These are phyloP conservation scores for Pogonomyrmex barbatus DNA, from an alignment of 1,140 invertebrate genomes.

Conservation along the genomic window DNA sequence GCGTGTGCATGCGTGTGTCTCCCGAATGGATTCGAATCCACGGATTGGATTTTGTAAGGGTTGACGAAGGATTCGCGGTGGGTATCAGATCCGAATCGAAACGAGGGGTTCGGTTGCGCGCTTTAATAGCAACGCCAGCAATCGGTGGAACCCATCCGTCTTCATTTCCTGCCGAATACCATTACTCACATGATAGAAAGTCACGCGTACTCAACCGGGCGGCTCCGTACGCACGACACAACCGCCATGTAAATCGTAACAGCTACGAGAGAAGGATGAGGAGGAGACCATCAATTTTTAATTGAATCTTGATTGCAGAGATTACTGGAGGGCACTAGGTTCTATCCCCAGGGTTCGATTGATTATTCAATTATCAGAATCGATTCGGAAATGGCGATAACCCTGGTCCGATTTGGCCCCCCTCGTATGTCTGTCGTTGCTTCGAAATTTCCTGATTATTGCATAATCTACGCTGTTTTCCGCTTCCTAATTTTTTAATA, in stretches of 20 bases:
- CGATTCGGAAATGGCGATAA: constrained; percentile 85
- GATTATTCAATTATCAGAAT: constrained; percentile 85
- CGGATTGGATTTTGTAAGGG: constrained; percentile 28
- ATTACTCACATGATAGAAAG: constrained; percentile 55
- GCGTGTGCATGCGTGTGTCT: too few species aligned
- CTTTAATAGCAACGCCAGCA: constrained; percentile 71
- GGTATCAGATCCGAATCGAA: constrained; percentile 13
- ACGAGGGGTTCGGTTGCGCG: constrained; percentile 56
- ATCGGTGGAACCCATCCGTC: constrained; percentile 76
- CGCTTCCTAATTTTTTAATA: not conserved
- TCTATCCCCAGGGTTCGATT: constrained; percentile 77
- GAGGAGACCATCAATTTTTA: constrained; percentile 80
- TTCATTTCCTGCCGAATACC: constrained; percentile 78
- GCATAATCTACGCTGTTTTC: constrained; percentile 21
- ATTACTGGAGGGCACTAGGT: constrained; percentile 75
- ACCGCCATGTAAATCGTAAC: constrained; percentile 39
- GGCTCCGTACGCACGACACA: constrained; percentile 34
- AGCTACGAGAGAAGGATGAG: constrained; percentile 37
- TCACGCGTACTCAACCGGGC: constrained; percentile 37
- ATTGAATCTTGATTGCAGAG: constrained; percentile 80
- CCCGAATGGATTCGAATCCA: constrained; percentile 3
- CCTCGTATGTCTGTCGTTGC: constrained; percentile 75
- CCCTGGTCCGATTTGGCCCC: constrained; percentile 67
- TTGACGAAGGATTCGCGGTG: constrained; percentile 55
- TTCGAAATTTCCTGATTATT: constrained; percentile 82